Base-by-base conservation (phyloP, 1,140 invertebrate species). In the Uloborus diversus region DNA sequence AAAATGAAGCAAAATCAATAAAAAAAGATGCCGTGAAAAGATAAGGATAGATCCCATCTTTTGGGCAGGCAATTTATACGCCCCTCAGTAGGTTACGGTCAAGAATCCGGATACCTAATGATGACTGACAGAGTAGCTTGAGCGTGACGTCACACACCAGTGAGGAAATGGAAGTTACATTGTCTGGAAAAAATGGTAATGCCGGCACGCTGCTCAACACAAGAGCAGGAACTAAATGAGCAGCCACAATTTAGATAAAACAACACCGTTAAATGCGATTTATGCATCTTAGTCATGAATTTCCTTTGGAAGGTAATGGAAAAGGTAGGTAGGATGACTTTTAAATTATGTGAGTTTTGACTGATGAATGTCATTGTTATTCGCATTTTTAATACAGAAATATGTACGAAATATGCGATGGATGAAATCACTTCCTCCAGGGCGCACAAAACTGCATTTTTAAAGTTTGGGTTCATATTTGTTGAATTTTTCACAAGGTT, bases 81-180 rank as follows among this genome's bases (percentile, higher is more conserved):
- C 23, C 4, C 14, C 61, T 23, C 23, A 23, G n/a, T 9, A 9
- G 33, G 33, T 37, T 64, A 33, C 61, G 61, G 61, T 64, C 33
- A 64, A 64, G 33, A 64, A 64, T 64, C 61, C 61, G 61, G 61
- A 64, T 64, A 23, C 61, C n/a, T n/a, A n/a, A n/a, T n/a, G n/a
- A n/a, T 11, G 33, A 4, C 11, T 20, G 23, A 27, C 17, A 30
- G 4, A 13, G 30, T 11, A 23, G 59, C 17, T 42, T 42, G 9
- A 42, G 1, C 9, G 9, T 42, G 37, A 42, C 37, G 37, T 42
- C 37, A 42, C 17, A 42, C 9, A 17, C 37, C 37, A 17, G 17
- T 17, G 2, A 42, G 9, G 37, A 42, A n/a, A n/a, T n/a, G n/a
- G n/a, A n/a, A n/a, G n/a, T n/a, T n/a, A n/a, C 13, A 20, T 14